Conservation (phyloP, 2,113 vertebrate species). For the Chaenocephalus aceratus region DNA sequence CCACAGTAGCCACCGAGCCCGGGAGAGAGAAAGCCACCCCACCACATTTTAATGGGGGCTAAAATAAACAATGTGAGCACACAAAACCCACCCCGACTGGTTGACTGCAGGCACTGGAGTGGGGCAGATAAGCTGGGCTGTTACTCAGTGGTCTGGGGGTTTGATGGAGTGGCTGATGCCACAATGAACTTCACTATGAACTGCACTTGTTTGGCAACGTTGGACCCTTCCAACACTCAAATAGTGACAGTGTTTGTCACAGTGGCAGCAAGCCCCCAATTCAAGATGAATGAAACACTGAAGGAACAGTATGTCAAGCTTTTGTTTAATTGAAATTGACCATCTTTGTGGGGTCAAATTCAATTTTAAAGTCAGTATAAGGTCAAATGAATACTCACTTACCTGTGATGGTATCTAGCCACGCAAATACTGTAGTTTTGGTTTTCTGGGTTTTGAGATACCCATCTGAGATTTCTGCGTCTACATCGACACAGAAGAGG, state of each 20-base stretch:
- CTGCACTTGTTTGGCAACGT: background rate
- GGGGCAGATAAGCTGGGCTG: constrained; percentile 61
- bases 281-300: background rate
- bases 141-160: constrained; percentile 58
- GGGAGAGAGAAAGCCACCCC: constrained; percentile 72
- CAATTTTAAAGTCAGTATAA: too few species aligned
- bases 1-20: constrained; percentile 77
- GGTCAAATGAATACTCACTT: background rate
- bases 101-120: constrained; percentile 70
- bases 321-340: background rate
- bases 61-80: constrained; percentile 80
- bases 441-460: background rate
- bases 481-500: background rate
- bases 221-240: constrained; percentile 5
- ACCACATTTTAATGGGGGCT: constrained; percentile 80
- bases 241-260: constrained; percentile 1
- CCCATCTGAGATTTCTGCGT: constrained; percentile 4
- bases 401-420: background rate
- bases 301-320: background rate
- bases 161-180: constrained; percentile 42
- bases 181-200: constrained; percentile 48
- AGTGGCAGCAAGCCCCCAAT: background rate
- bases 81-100: constrained; percentile 74
- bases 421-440: background rate
- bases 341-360: background rate